Conservation (phyloP, 2,888 invertebrate genomes). For the Athalia cordata region DNA sequence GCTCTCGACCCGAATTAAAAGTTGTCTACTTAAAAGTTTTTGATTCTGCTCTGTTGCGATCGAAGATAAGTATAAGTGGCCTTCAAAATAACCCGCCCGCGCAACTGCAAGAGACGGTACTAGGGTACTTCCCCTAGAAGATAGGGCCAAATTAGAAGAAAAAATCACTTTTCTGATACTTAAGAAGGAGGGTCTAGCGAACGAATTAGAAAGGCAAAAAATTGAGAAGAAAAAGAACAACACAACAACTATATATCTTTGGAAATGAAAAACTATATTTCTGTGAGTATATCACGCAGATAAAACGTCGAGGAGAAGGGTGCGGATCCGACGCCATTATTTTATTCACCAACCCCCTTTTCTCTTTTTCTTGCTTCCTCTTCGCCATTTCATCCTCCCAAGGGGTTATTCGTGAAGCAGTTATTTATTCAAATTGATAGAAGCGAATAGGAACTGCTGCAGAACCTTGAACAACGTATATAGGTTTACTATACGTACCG, state of each 20-base stretch:
- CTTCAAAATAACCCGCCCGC: not conserved
- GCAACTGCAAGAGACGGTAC: not conserved
- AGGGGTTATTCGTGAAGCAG: slow-evolving; percentile 35
- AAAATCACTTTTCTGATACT: no score
- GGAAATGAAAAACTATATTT: no score
- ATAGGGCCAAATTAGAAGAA: not conserved
- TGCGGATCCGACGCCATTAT: slow-evolving; percentile 25
- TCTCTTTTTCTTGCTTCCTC: not conserved
- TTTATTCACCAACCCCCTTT: slow-evolving; percentile 19
- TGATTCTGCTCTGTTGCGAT: slow-evolving; percentile 14
- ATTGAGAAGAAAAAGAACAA: not conserved
- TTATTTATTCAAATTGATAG: slow-evolving; percentile 42
- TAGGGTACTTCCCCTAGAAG: not conserved
- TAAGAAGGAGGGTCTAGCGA: no score
- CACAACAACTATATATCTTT: not conserved
- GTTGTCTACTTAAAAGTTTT: slow-evolving; percentile 42
- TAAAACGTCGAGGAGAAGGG: not conserved
- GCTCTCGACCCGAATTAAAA: slow-evolving; percentile 38
- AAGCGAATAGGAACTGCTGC: slow-evolving; percentile 23
- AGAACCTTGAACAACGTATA: not conserved
- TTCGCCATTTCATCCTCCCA: slow-evolving; percentile 29
- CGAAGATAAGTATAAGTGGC: slow-evolving; percentile 15
- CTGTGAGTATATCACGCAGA: no score
- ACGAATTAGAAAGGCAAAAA: not conserved
- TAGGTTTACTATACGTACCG: not conserved